Evolutionary conservation across 2,888 invertebrate species (phyloP), one percentile per base, ranked within the genome.

Genomic region (Scaptodrosophila latifasciaeformis): DNA sequence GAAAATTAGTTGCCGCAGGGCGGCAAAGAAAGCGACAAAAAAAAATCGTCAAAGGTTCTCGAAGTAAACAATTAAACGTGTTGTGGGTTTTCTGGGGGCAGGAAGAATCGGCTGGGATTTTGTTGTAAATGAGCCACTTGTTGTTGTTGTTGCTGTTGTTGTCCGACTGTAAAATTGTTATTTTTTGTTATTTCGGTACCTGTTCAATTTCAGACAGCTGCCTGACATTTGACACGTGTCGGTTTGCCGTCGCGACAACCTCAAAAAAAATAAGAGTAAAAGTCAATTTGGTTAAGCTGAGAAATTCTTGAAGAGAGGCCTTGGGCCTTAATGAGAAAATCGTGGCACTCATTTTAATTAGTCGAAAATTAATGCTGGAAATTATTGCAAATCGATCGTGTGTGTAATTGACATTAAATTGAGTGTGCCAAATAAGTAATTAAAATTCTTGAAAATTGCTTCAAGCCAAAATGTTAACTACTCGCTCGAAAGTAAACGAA

Each of bases 141-240:
- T 45, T 54, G 49, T 29, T 34, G 27, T 47, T 39, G 31, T 42
- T 51, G 29, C 27, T 49, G 43, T 24, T 40, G 49, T 12, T 57
- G 49, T 29, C 45, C 12, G 15, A 13, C n/a, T n/a, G n/a, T n/a
- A n/a, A n/a, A n/a, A n/a, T n/a, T n/a, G n/a, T n/a, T n/a, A n/a
- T n/a, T n/a, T n/a, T n/a, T n/a, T n/a, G n/a, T n/a, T n/a, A n/a
- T n/a, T n/a, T n/a, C n/a, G n/a, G n/a, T n/a, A n/a, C 24, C 24
- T 3, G 24, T 24, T 24, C 4, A 24, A 5, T 3, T 24, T 7
- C 4, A 3, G 24, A 24, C 19, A 18, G 37, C 21, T 31, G 10
- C 1, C 47, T 58, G 62, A 59, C 69, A 61, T 71, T 62, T 75
- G 75, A 75, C 78, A 65, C 70, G 68, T 70, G 75, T 68, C 77